Evolutionary conservation across 2,797 vertebrate genomes (phyloP), one percentile per base, ranked within the genome.

Genomic region (Takifugu ocellatus): DNA sequence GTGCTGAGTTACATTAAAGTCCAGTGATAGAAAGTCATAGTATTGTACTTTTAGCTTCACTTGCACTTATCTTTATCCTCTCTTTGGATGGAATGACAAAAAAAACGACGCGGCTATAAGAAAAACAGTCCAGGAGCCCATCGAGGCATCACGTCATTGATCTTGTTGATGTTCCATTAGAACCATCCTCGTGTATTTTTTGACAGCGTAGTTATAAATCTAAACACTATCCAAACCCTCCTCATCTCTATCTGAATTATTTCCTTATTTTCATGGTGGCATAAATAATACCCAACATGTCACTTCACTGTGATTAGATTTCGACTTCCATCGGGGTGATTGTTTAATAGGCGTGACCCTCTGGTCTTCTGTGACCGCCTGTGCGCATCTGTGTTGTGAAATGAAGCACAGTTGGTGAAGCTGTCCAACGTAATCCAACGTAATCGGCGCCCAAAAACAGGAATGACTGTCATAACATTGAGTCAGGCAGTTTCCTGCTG

Each of bases 401-500:
- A 75, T 63, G 27, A 54, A 61, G 66, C 56, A 47, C 56, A 61
- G 25, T 44, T 64, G 57, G 58, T 47, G 10, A 49, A 51, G 21
- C 50, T 31, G 50, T 25, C 56, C 25, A 58, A 48, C 51, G 11
- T 39, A 39, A 39, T 39, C 7, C 36, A 2, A 14, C 14, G 36
- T 39, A 14, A 7, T 33, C 60, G 33, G 49, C 33, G 33, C 36
- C 64, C n/a, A 39, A 77, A 81, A 77, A 70, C 72, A 66, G 66
- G 56, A 65, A 46, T 70, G 2, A 29, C 25, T 54, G 72, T 70
- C 59, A 54, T 54, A 54, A 63, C 79, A 67, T 83, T 83, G 59
- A 75, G 70, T 81, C 2, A 78, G 57, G 43, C 58, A 0, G 52
- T 70, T 86, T 79, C 75, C 65, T 64, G 69, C 47, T 12, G 59